Percentiles rank a stretch among this genome's conserved stretches.
Evolutionary conservation across 2,113 vertebrate species (phyloP).

Genomic region (Syngnathoides biaculeatus): DNA sequence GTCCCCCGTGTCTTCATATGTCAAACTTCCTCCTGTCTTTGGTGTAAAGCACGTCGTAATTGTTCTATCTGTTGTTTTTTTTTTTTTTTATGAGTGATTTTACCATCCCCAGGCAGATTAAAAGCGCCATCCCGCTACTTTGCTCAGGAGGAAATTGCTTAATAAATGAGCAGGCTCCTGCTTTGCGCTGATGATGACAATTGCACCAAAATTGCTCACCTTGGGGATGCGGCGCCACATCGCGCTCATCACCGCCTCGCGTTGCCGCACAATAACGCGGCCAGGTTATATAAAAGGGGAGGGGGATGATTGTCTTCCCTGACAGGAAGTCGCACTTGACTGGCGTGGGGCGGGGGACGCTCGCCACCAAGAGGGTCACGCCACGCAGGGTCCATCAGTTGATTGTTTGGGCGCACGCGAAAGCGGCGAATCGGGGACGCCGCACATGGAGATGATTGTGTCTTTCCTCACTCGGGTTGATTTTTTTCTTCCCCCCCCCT

Average conservation of each 20-base stretch:
- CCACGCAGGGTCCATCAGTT: conserved; percentile 30
- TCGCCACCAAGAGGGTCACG: conserved; percentile 50
- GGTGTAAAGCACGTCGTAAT: conserved; percentile 42
- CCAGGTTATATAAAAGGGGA: conserved; percentile 66
- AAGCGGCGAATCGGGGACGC: conserved; percentile 42
- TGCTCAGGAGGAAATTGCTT: conserved; percentile 59
- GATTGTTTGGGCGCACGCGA: conserved; percentile 47
- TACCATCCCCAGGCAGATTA: conserved; percentile 44
- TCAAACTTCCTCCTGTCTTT: conserved; percentile 7
- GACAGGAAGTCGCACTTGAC: conserved; percentile 64
- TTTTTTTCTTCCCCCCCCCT: conserved; percentile 61
- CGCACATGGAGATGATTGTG: conserved; percentile 63
- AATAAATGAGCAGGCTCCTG: conserved; percentile 59
- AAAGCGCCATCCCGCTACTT: conserved; percentile 56
- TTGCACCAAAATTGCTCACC: conserved; percentile 64
- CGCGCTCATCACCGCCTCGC: conserved; percentile 64
- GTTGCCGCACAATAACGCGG: conserved; percentile 71
- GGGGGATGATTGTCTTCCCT: conserved; percentile 73
- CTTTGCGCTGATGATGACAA: conserved; percentile 61
- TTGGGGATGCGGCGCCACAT: conserved; percentile 56
- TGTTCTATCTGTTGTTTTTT: conserved; percentile 38
- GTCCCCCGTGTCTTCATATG: background rate
- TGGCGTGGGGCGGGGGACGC: conserved; percentile 63
- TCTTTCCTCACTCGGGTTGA: conserved; percentile 68
- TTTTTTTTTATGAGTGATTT: conserved; percentile 43